Conservation (phyloP, 2,113 vertebrate species). For the Neotoma lepida region DNA sequence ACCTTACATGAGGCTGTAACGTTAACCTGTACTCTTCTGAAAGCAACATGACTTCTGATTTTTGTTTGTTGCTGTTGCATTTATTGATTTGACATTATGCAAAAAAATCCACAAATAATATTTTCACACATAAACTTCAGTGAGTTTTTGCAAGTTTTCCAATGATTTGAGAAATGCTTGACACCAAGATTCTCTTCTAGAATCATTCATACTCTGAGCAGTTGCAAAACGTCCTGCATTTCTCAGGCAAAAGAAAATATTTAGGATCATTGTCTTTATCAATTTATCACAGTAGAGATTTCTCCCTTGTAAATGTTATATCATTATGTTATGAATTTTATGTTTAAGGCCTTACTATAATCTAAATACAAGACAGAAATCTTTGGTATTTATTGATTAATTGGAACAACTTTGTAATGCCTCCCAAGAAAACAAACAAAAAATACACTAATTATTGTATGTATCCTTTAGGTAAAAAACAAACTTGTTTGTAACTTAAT, state of each 20-base stretch:
- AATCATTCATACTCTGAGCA: constrained; percentile 14
- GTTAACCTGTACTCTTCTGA: background rate
- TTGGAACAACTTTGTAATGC: background rate
- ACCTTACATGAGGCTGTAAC: background rate
- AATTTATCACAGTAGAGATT: background rate
- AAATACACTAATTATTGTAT: background rate
- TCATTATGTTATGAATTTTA: background rate
- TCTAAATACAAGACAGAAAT: background rate
- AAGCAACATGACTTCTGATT: background rate
- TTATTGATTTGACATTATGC: background rate
- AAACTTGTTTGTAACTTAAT: background rate
- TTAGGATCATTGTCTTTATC: background rate
- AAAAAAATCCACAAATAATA: background rate
- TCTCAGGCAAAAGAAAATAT: background rate
- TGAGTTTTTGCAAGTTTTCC: constrained; percentile 19
- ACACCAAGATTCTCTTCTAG: background rate
- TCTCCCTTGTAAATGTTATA: background rate
- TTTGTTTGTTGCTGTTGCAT: background rate
- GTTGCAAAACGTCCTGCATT: background rate
- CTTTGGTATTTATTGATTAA: background rate
- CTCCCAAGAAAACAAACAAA: background rate
- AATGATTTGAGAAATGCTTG: constrained; percentile 29
- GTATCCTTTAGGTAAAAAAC: constrained; percentile 3
- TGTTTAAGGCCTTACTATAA: background rate
- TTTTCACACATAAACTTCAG: background rate